A percentile compares a stretch with the other conserved stretches of the same genome.
phyloP scores from a whole-genome alignment of 92 coral and sea anemone species.

The Parazoanthus darwini region DNA sequence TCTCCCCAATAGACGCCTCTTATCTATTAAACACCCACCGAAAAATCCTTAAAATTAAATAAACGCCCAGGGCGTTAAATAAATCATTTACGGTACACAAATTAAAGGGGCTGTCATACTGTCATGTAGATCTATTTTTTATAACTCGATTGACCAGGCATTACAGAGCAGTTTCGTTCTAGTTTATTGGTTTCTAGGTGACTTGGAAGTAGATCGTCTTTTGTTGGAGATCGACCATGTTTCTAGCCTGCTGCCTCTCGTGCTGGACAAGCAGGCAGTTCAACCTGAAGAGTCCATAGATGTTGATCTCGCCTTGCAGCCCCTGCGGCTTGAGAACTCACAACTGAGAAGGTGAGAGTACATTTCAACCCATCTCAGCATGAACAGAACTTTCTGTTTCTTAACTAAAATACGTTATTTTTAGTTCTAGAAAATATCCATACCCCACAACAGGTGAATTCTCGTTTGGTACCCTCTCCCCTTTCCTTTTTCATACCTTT shows the following conservation, averaged over 20 bases:
- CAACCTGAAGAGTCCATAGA: constrained; percentile 45
- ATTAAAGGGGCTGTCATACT: too few relatives aligned
- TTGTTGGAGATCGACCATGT: constrained; percentile 85
- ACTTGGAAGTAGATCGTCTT: constrained; percentile 89
- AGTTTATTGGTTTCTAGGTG: constrained; percentile 50
- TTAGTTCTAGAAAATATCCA: too few relatives aligned
- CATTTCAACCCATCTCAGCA: background rate
- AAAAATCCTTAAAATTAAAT: too few relatives aligned
- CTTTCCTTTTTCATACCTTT: too few relatives aligned
- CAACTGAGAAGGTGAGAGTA: constrained; percentile 71
- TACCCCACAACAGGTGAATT: background rate
- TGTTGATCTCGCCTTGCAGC: constrained; percentile 64
- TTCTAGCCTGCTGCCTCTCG: constrained; percentile 67
- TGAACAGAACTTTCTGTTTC: background rate
- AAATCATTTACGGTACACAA: too few relatives aligned
- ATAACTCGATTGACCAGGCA: background rate
- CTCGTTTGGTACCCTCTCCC: too few relatives aligned
- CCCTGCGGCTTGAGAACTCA: constrained; percentile 74
- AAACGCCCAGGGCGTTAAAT: too few relatives aligned
- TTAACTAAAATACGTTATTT: background rate
- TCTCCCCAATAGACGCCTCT: too few relatives aligned
- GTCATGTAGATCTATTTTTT: background rate
- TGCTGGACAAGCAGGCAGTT: constrained; percentile 48
- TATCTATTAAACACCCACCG: too few relatives aligned
- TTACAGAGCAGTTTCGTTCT: background rate